These are phyloP conservation scores for Labrus mixtus DNA, from an alignment of 2,113 vertebrate genomes.

Conservation along the genomic window DNA sequence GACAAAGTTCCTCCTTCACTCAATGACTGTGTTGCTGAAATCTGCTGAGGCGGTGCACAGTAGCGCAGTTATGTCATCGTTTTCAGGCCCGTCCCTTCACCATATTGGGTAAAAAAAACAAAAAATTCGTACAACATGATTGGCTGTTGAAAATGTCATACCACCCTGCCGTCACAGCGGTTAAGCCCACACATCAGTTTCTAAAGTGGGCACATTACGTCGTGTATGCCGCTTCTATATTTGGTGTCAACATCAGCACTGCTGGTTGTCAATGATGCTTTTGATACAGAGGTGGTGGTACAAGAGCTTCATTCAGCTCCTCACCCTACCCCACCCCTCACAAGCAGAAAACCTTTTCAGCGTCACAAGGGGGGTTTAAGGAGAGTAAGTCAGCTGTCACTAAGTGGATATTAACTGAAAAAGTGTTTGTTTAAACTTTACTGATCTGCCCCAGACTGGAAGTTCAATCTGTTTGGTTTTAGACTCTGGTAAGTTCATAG, in stretches of 20 bases:
- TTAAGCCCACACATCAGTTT: slow-evolving; percentile 44
- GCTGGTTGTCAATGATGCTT: slow-evolving; percentile 57
- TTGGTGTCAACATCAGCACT: slow-evolving; percentile 71
- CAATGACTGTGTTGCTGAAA: slow-evolving; percentile 12
- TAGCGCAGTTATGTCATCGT: slow-evolving; percentile 31
- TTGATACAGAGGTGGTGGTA: slow-evolving; percentile 47
- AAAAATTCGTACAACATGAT: slow-evolving; percentile 21
- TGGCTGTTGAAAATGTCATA: slow-evolving; percentile 67
- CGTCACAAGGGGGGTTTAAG: slow-evolving; percentile 18
- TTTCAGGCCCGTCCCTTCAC: slow-evolving; percentile 3
- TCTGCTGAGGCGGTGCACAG: slow-evolving; percentile 28
- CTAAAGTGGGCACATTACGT: slow-evolving; percentile 63
- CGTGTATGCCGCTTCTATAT: slow-evolving; percentile 55
- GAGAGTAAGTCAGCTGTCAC: slow-evolving; percentile 30
- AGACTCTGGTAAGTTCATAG: background rate
- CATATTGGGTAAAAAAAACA: slow-evolving; percentile 34
- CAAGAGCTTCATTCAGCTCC: slow-evolving; percentile 70
- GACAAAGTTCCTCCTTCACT: slow-evolving; percentile 29
- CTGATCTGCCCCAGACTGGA: slow-evolving; percentile 24
- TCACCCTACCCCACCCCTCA: background rate
- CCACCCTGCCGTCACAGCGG: slow-evolving; percentile 57
- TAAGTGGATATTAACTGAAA: slow-evolving; percentile 11
- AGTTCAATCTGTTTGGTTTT: slow-evolving; percentile 32
- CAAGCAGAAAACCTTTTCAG: slow-evolving; percentile 44
- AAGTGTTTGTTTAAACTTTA: slow-evolving; percentile 36